Evolutionary conservation across 1,140 invertebrate genomes (phyloP).

Genomic region (Limonius californicus): DNA sequence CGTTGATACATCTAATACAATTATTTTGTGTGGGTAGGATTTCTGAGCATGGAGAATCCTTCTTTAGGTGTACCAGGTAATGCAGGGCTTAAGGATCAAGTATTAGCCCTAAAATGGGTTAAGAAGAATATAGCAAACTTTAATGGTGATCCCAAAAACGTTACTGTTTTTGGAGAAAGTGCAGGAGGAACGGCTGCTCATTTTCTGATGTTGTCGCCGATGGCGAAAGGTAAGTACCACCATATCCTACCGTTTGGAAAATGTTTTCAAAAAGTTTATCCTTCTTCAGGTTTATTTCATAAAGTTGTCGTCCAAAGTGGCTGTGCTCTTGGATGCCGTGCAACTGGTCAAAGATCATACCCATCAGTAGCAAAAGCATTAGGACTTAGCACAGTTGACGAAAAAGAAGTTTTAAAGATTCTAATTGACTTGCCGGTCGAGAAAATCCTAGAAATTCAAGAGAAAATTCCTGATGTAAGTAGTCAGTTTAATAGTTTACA

Average conservation of each 20-base stretch:
- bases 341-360: background rate
- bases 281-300: background rate
- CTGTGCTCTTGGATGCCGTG: background rate
- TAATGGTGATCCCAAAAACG: slow-evolving; percentile 48
- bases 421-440: slow-evolving; percentile 12
- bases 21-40: no score
- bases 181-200: slow-evolving; percentile 48
- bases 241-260: background rate
- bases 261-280: background rate
- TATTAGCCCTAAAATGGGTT: slow-evolving; percentile 57
- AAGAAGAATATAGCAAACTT: slow-evolving; percentile 53
- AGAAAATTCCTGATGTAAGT: slow-evolving; percentile 14
- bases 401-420: slow-evolving; percentile 15
- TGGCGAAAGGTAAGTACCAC: slow-evolving; percentile 27
- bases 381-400: background rate
- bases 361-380: background rate
- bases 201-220: slow-evolving; percentile 30
- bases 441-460: slow-evolving; percentile 7
- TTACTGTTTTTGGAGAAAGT: slow-evolving; percentile 52
- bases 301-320: slow-evolving; percentile 5
- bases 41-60: slow-evolving; percentile 43
- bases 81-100: slow-evolving; percentile 61
- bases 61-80: slow-evolving; percentile 53
- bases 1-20: no score
- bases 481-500: background rate